Evolutionary conservation across 2,797 vertebrate species (phyloP).

Genomic region (Paramormyrops hopkinsi): DNA sequence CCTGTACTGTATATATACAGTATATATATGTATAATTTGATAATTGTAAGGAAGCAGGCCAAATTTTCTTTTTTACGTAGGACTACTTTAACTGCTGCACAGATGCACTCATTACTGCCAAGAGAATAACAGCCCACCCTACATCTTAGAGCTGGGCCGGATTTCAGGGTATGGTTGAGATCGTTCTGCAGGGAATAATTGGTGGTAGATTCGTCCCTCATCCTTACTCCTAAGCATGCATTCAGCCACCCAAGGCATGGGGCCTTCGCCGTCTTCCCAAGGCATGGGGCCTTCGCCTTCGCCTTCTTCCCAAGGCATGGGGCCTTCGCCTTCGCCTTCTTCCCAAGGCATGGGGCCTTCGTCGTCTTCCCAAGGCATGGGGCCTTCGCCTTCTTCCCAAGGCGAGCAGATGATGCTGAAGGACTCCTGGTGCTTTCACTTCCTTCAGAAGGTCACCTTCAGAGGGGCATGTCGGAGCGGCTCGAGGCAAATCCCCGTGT

Average conservation of each 20-base stretch:
- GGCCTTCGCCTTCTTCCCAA: not conserved
- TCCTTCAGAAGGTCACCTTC: slow-evolving; percentile 8
- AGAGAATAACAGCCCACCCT: not conserved
- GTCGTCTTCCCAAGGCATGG: not conserved
- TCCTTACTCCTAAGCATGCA: not conserved
- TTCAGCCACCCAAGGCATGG: not conserved
- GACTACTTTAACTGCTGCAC: not conserved
- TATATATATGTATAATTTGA: not conserved
- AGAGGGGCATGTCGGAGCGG: not conserved
- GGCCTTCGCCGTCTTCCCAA: too few relatives aligned
- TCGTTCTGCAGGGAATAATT: not conserved
- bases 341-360: not conserved
- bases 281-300: too few relatives aligned
- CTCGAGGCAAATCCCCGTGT: not conserved
- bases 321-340: too few relatives aligned
- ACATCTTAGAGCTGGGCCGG: not conserved
- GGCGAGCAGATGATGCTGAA: not conserved
- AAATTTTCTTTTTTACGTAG: not conserved
- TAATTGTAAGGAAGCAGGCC: not conserved
- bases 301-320: not conserved
- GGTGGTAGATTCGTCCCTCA: not conserved
- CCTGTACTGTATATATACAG: too few relatives aligned
- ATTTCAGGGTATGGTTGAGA: not conserved
- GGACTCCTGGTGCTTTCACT: not conserved
- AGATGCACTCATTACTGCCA: not conserved